Evolutionary conservation across 2,113 vertebrate species (phyloP).

Genomic region (human (Homo sapiens)): GRCh38 chr12:68822001-68822500

Average conservation of each 20-base stretch:
- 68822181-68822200: not conserved
- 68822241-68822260: conserved; percentile 12
- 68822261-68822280: not conserved
- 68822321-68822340: not conserved
- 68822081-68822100: no score
- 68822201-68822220: not conserved
- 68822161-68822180: not conserved
- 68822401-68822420: no score
- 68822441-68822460: no score
- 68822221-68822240: not conserved
- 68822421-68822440: no score
- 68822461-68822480: no score
- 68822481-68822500: not conserved
- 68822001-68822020: no score
- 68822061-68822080: no score
- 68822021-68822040: no score
- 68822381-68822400: no score
- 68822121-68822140: no score
- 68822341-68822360: not conserved
- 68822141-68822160: not conserved
- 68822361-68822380: not conserved
- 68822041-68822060: no score
- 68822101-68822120: no score
- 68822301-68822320: not conserved
- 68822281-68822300: conserved; percentile 45